Base-by-base conservation (phyloP, 1,140 invertebrate genomes). In the Ceratina australensis region DNA sequence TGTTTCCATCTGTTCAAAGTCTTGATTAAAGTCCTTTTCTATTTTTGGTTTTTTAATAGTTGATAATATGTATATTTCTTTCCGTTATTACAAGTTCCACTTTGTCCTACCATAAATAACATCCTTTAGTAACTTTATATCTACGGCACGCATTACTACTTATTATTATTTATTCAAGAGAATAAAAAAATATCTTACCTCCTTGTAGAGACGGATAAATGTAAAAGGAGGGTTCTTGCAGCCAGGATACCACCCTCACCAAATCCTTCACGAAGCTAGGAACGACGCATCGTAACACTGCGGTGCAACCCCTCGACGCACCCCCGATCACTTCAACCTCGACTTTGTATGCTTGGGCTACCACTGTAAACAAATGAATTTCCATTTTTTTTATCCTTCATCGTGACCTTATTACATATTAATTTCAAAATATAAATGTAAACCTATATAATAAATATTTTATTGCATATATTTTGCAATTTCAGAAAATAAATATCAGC, bases 231-330 rank as follows among this genome's bases (percentile, higher is more conserved):
- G 95, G 94, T 87, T 96, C 97, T 90, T 95, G 95, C 80, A 95
- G 93, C 97, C 97, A 98, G 28, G 96, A 95, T 57, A 96, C 95
- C 33, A 97, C 96, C 87, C 95, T 94, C 68, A 97, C 96, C 90
- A 96, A 94, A 88, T 97, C 96, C 90, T 95, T 95, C 81, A 97
- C 95, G 90, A 95, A 96, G 85, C 94, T 95, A 67, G 96, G 96
- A 83, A 97, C 95, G 82, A 95, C 93, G 91, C 96, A 97, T 87
- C 95, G 94, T 74, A 97, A 93, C 67, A 97, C 94, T 50, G 96
- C 96, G 10, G 96, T 96, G 90, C 96, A 96, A 68, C 96, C 96
- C 85, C 95, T 93, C 60, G 95, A 94, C 20, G 95, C 95, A 47
- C 90, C 90, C 66, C 94, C 94, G 79, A 95, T 91, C 80, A 95